Percentiles rank a stretch among this genome's conserved stretches.
These are phyloP conservation scores for Stichopus chloronotus DNA, from an alignment of 35 echinoderm and acorn worm genomes.

Conservation along the genomic window DNA sequence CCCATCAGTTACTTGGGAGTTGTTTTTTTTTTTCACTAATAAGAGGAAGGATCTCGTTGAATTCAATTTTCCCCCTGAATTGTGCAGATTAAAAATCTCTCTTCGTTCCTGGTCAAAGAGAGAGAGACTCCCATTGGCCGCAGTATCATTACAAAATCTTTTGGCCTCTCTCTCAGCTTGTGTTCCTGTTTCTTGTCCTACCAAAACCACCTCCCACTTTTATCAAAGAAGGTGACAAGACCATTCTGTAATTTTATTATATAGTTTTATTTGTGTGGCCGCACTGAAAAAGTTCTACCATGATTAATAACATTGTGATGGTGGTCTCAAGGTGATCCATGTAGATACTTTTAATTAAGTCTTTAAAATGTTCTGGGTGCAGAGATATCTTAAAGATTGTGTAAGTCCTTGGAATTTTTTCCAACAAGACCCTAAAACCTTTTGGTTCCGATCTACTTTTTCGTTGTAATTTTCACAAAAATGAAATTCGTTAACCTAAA, in stretches of 20 bases:
- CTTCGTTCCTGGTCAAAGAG: not conserved
- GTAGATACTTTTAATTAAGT: too few species aligned
- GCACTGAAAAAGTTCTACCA: not conserved
- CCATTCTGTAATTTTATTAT: too few species aligned
- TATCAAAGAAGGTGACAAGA: not conserved
- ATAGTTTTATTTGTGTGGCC: constrained; percentile 5
- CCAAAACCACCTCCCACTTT: too few species aligned
- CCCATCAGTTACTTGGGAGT: constrained; percentile 9
- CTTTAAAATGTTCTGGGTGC: too few species aligned
- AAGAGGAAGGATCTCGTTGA: not conserved
- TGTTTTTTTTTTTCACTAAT: constrained; percentile 19
- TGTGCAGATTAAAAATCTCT: not conserved
- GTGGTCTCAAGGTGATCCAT: constrained; percentile 9
- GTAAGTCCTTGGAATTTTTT: too few species aligned
- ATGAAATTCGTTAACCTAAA: too few species aligned
- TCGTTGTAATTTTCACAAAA: too few species aligned
- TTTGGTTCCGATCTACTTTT: too few species aligned
- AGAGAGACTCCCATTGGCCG: not conserved
- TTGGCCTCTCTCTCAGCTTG: not conserved
- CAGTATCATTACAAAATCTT: not conserved
- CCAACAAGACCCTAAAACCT: too few species aligned
- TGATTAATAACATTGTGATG: not conserved
- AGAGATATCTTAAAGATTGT: too few species aligned
- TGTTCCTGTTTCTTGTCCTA: constrained; percentile 2
- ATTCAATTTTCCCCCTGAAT: not conserved